Evolutionary conservation across 2,797 vertebrate species (phyloP), one percentile per base, ranked within the genome.

Genomic region (Adrianichthys oophorus): DNA sequence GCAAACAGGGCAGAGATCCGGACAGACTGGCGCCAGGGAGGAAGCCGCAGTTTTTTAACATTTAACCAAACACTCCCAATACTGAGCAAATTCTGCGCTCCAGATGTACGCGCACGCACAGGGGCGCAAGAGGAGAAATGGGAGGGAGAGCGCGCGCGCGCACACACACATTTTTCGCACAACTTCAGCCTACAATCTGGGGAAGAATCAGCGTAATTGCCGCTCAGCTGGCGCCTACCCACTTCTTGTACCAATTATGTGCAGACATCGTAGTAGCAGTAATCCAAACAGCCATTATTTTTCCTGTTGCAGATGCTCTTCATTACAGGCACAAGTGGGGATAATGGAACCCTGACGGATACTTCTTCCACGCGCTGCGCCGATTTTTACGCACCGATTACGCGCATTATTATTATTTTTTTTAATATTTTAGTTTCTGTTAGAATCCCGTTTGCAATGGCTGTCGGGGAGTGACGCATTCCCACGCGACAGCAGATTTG

Each of bases 11-110:
- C 93, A 94, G 92, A 96, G 94, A 94, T 95, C 92, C 93, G 92
- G 95, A 96, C 95, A 94, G 95, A 89, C 95, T 94, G 96, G 97
- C 95, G 95, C 95, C 95, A 93, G 92, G 82, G 93, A 95, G 94
- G 95, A 96, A 98, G 95, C 96, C 96, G 87, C 95, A 95, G 93
- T 94, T 95, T 87, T 50, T 93, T 93, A 95, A 93, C 94, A 95
- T 94, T 97, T 93, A 95, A 95, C 94, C 95, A 95, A 96, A 97
- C 95, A 95, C 94, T 95, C 93, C 86, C 88, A 90, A 94, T 92
- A 91, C 91, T 91, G 91, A 94, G 94, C 91, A 92, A 95, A 94
- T 92, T 90, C 93, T 94, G 95, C 92, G 85, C 91, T 94, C 95
- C 95, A 96, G 95, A 97, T 95, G 94, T 92, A 90, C 89, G 83